These are phyloP conservation scores for Hirtodrosophila confusa DNA, from an alignment of 2,888 invertebrate species.

Conservation along the genomic window DNA sequence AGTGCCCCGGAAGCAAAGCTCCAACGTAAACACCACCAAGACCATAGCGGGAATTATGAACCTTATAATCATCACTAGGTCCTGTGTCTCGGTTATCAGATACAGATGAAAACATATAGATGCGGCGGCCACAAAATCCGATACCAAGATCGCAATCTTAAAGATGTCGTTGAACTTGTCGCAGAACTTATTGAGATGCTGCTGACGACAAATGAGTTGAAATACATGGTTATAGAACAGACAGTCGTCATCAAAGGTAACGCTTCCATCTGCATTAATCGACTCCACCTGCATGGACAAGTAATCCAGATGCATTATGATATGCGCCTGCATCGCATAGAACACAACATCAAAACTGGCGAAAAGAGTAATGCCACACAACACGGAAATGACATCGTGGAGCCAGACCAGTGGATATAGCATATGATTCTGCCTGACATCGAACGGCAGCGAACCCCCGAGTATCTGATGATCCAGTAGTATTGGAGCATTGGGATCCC, in stretches of 20 bases:
- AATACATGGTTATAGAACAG: slow-evolving; percentile 21
- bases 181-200: slow-evolving; percentile 46
- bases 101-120: slow-evolving; percentile 60
- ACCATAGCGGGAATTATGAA: slow-evolving; percentile 13
- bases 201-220: slow-evolving; percentile 49
- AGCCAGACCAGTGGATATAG: slow-evolving; percentile 33
- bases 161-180: slow-evolving; percentile 57
- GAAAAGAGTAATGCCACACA: slow-evolving; percentile 39
- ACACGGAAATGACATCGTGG: slow-evolving; percentile 19
- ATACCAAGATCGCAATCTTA: slow-evolving; percentile 32
- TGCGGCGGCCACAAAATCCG: slow-evolving; percentile 44
- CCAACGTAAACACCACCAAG: slow-evolving; percentile 52
- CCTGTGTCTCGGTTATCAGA: slow-evolving; percentile 49
- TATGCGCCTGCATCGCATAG: slow-evolving; percentile 44
- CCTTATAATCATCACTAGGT: slow-evolving; percentile 20
- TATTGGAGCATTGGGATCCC: slow-evolving; percentile 26
- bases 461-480: slow-evolving; percentile 47
- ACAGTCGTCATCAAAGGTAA: not conserved
- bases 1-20: slow-evolving; percentile 51
- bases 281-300: slow-evolving; percentile 17
- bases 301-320: slow-evolving; percentile 57
- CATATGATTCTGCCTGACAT: slow-evolving; percentile 41
- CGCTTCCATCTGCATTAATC: slow-evolving; percentile 28
- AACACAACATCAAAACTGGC: slow-evolving; percentile 50
- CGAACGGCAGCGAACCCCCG: slow-evolving; percentile 51